phyloP scores from a whole-genome alignment of 2,888 invertebrate genomes.

The Pollenia griseotomentosa region DNA sequence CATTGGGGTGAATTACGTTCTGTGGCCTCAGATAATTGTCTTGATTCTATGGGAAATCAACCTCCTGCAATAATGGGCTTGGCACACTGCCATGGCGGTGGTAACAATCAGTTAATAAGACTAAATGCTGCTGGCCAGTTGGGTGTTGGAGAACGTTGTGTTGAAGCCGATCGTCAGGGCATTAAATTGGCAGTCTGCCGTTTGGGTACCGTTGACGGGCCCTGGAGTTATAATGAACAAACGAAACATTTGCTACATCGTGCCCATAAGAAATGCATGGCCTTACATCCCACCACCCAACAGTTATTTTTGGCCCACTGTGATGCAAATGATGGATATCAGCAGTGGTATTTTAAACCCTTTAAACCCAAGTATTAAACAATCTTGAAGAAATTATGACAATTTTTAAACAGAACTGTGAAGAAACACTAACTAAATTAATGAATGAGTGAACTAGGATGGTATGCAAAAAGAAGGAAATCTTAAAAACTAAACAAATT shows the following conservation, averaged over 20 bases:
- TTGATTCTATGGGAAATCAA: slow-evolving; percentile 97
- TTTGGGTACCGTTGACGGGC: slow-evolving; percentile 96
- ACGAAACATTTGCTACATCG: slow-evolving; percentile 90
- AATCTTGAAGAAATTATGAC: slow-evolving; percentile 32
- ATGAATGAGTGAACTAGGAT: slow-evolving; percentile 38
- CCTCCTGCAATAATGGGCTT: slow-evolving; percentile 96
- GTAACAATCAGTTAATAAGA: slow-evolving; percentile 96
- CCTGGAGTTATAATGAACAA: slow-evolving; percentile 95
- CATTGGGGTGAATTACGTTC: slow-evolving; percentile 97
- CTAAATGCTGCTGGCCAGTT: slow-evolving; percentile 97
- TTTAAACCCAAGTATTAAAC: slow-evolving; percentile 87
- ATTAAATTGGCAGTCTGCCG: slow-evolving; percentile 96
- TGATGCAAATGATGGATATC: slow-evolving; percentile 93
- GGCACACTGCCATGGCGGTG: slow-evolving; percentile 96
- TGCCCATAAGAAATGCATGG: slow-evolving; percentile 92
- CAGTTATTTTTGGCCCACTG: slow-evolving; percentile 92
- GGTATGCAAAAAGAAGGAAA: slow-evolving; percentile 28
- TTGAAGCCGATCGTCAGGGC: slow-evolving; percentile 94
- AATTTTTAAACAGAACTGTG: slow-evolving; percentile 5
- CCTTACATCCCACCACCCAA: slow-evolving; percentile 92
- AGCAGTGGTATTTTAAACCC: slow-evolving; percentile 94
- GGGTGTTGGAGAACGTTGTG: slow-evolving; percentile 97
- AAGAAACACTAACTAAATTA: slow-evolving; percentile 14
- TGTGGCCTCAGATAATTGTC: slow-evolving; percentile 91
- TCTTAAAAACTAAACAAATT: slow-evolving; percentile 42